Conservation (phyloP, 2,888 invertebrate genomes). For the Drosophila borealis region DNA sequence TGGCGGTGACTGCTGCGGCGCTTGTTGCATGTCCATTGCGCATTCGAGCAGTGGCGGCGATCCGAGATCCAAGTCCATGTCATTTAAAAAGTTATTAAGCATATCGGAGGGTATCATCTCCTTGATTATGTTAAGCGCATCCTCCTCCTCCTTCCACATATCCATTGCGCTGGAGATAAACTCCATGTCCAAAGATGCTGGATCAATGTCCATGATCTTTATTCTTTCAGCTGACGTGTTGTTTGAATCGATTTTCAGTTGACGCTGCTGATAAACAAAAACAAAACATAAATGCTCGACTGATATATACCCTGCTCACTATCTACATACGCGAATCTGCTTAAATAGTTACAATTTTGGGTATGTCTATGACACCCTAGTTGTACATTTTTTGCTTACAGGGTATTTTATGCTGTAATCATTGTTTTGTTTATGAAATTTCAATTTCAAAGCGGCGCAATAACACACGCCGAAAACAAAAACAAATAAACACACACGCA, state of each 20-base stretch:
- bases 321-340: no score
- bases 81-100: conserved; percentile 81
- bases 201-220: conserved; percentile 67
- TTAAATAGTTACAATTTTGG: no score
- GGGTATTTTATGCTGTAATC: conserved; percentile 53
- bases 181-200: conserved; percentile 75
- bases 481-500: conserved; percentile 27
- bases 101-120: conserved; percentile 84
- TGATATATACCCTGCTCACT: not conserved
- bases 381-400: not conserved
- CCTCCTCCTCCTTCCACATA: conserved; percentile 83
- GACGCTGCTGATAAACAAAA: conserved; percentile 33
- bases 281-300: conserved; percentile 12
- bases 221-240: conserved; percentile 25
- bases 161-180: conserved; percentile 75
- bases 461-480: conserved; percentile 39
- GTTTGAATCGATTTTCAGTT: conserved; percentile 6
- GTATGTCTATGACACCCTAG: not conserved
- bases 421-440: conserved; percentile 65
- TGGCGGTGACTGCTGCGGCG: conserved; percentile 18
- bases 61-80: conserved; percentile 79
- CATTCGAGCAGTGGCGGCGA: conserved; percentile 59
- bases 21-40: conserved; percentile 53
- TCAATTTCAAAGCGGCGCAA: conserved; percentile 66
- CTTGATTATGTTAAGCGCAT: conserved; percentile 83